Base-by-base conservation (phyloP, 2,888 invertebrate genomes). In the Anoncus sp. region DNA sequence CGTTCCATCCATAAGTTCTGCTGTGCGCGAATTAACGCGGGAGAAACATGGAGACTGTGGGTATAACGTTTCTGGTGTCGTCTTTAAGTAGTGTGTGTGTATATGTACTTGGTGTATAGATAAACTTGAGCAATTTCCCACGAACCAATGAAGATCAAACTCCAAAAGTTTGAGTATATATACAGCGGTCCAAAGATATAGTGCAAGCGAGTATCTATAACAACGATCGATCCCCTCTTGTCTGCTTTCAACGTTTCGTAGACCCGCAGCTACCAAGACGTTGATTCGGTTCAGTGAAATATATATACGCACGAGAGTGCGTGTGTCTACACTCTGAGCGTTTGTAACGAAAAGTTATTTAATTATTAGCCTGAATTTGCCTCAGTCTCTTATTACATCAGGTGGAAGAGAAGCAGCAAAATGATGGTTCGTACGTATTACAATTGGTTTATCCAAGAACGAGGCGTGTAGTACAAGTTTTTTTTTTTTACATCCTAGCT, bases 321-420 rank as follows among this genome's bases (percentile, higher is more conserved):
- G n/a, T n/a, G n/a, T n/a, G n/a, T n/a, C n/a, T n/a, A n/a, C n/a
- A n/a, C n/a, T n/a, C n/a, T n/a, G n/a, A n/a, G n/a, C n/a, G n/a
- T n/a, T 51, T 51, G 35, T 22, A 57, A 18, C 31, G 55, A 55
- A 67, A 67, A 67, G 67, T 67, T 67, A 35, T 57, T 45, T 67
- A 45, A 57, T 57, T 67, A 67, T 67, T 31, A 27, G 14, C 18
- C 45, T 53, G 43, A 27, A 45, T 43, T 16, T 45, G 27, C 2
- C 31, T n/a, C n/a, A n/a, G 60, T 43, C 27, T 27, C 51, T 40
- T 43, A 24, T 24, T 40, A 24, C 35, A 60, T 9, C 22, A 4
- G n/a, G 22, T 43, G 43, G 12, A 16, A 24, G 24, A 24, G 24
- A 24, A 24, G 24, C n/a, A n/a, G 1, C 22, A 10, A 24, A 22